Evolutionary conservation across 2,888 invertebrate species (phyloP).

Genomic region (Sisyra terminalis): DNA sequence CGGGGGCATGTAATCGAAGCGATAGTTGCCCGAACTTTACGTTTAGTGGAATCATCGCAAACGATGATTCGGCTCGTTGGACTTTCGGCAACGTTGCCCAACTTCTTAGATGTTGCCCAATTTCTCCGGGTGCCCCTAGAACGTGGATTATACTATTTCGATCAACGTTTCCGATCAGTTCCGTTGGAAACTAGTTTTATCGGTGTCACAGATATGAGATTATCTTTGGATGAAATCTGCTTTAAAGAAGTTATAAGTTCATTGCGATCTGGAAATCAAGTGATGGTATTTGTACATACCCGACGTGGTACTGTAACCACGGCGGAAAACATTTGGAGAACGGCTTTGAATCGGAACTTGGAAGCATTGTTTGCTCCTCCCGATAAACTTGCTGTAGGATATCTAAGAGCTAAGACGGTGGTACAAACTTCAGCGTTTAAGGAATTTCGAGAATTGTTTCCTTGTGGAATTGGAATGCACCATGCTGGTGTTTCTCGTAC

Average conservation of each 20-base stretch:
- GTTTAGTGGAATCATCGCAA: conserved; percentile 82
- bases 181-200: conserved; percentile 85
- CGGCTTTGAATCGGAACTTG: conserved; percentile 61
- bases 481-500: conserved; percentile 88
- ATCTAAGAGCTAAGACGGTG: conserved; percentile 50
- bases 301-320: conserved; percentile 88
- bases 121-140: conserved; percentile 89
- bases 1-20: conserved; percentile 96
- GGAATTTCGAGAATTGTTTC: conserved; percentile 67
- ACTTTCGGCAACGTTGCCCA: conserved; percentile 91
- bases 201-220: conserved; percentile 83
- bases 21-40: conserved; percentile 83
- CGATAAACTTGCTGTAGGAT: conserved; percentile 32
- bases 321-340: conserved; percentile 67
- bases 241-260: conserved; percentile 84
- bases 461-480: conserved; percentile 82
- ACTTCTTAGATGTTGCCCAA: conserved; percentile 89
- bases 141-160: conserved; percentile 86
- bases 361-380: conserved; percentile 51
- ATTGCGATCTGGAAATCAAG: conserved; percentile 82
- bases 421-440: conserved; percentile 63
- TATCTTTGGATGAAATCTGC: conserved; percentile 75
- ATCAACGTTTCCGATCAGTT: conserved; percentile 86
- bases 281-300: conserved; percentile 98
- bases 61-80: conserved; percentile 96